Evolutionary conservation across 2,113 vertebrate species (phyloP).

Genomic region (Bostrychus sinensis): DNA sequence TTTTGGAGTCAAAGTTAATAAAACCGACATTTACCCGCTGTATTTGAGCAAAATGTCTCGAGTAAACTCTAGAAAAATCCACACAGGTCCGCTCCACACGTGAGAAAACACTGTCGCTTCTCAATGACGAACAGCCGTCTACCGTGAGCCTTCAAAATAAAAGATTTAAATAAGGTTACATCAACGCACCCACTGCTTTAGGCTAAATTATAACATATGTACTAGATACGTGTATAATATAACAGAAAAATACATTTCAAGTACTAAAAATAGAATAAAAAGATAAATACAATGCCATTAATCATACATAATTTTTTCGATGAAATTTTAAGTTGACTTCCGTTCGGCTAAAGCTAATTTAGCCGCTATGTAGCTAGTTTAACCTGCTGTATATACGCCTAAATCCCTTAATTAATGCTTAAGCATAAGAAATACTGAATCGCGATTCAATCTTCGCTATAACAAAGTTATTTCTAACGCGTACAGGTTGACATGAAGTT

Average conservation of each 20-base stretch:
- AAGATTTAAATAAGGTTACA: background rate
- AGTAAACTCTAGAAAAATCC: background rate
- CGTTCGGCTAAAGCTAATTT: background rate
- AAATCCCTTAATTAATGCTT: background rate
- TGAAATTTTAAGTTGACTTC: background rate
- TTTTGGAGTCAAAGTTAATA: background rate
- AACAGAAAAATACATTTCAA: background rate
- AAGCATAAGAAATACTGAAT: background rate
- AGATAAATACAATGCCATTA: background rate
- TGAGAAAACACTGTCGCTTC: constrained; percentile 15
- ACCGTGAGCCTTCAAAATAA: constrained; percentile 17
- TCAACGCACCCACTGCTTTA: background rate
- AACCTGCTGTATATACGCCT: background rate
- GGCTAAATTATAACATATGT: background rate
- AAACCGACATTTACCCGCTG: background rate
- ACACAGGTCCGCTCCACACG: constrained; percentile 18
- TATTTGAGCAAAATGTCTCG: background rate
- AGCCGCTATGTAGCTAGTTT: background rate
- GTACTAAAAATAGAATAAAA: background rate
- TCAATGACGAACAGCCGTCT: constrained; percentile 23
- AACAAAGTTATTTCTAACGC: background rate
- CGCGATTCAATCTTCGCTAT: background rate
- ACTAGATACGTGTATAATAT: background rate
- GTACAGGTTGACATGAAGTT: background rate
- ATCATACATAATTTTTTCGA: background rate